phyloP scores from a whole-genome alignment of 2,113 vertebrate species.

The Anguilla japonica region DNA sequence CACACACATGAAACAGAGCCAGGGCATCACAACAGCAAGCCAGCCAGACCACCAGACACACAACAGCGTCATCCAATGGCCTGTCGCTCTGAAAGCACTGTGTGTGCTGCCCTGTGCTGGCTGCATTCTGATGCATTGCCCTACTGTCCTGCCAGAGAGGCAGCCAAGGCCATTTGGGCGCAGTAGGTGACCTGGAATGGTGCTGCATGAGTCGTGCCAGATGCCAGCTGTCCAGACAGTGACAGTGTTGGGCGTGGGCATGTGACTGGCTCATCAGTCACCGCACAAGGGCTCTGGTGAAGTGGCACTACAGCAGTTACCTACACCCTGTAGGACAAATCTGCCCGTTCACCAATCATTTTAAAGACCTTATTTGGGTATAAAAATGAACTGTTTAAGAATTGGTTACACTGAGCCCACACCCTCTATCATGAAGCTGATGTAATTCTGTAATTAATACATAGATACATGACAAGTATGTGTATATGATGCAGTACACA shows the following conservation, averaged over 20 bases:
- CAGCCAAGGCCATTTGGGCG: conserved; percentile 27
- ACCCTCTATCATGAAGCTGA: background rate
- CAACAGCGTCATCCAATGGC: background rate
- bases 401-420: background rate
- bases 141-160: background rate
- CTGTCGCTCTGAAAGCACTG: too few species aligned
- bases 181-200: conserved; percentile 21
- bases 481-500: too few species aligned
- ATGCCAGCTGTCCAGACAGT: conserved; percentile 10
- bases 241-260: conserved; percentile 1
- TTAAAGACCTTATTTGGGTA: background rate
- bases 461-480: too few species aligned
- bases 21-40: background rate
- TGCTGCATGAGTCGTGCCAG: conserved; percentile 1
- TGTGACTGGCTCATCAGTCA: conserved; percentile 25
- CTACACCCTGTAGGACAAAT: background rate
- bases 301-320: background rate
- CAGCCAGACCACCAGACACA: background rate
- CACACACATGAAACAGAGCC: conserved; percentile 1
- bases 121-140: background rate
- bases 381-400: background rate
- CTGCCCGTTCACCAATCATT: background rate
- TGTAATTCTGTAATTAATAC: background rate
- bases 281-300: conserved; percentile 9
- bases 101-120: background rate